Conservation (phyloP, 2,888 invertebrate species). For the Venusia cambrica region DNA sequence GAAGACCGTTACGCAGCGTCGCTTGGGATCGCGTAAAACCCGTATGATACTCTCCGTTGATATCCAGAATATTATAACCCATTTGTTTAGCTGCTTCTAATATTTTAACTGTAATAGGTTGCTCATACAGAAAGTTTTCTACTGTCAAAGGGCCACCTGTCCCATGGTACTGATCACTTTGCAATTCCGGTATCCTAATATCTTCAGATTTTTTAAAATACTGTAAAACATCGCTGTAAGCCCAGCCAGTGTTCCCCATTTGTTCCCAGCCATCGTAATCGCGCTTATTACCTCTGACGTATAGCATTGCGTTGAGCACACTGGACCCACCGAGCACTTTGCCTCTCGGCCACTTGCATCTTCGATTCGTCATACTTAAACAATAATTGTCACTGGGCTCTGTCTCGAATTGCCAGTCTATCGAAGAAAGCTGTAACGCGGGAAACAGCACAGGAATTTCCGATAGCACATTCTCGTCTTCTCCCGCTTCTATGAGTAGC, state of each 20-base stretch:
- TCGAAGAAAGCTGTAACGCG: conserved; percentile 84
- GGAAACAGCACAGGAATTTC: conserved; percentile 88
- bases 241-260: conserved; percentile 89
- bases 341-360: conserved; percentile 89
- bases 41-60: conserved; percentile 89
- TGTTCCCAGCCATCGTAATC: conserved; percentile 94
- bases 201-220: conserved; percentile 92
- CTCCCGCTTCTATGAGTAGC: conserved; percentile 90
- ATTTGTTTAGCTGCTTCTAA: conserved; percentile 85
- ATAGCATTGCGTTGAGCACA: conserved; percentile 94
- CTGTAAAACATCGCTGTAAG: conserved; percentile 85
- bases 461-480: conserved; percentile 85
- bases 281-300: conserved; percentile 89
- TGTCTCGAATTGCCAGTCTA: conserved; percentile 92
- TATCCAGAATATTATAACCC: conserved; percentile 85
- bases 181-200: conserved; percentile 83
- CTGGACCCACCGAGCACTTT: conserved; percentile 91
- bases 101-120: conserved; percentile 86
- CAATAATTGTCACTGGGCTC: conserved; percentile 87
- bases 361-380: conserved; percentile 82
- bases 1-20: conserved; percentile 87
- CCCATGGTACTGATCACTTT: conserved; percentile 83
- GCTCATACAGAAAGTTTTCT: conserved; percentile 86
- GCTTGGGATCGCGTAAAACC: conserved; percentile 90
- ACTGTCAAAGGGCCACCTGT: conserved; percentile 87